These are phyloP conservation scores for Bucco capensis DNA, from an alignment of 2,113 vertebrate genomes.

Conservation along the genomic window DNA sequence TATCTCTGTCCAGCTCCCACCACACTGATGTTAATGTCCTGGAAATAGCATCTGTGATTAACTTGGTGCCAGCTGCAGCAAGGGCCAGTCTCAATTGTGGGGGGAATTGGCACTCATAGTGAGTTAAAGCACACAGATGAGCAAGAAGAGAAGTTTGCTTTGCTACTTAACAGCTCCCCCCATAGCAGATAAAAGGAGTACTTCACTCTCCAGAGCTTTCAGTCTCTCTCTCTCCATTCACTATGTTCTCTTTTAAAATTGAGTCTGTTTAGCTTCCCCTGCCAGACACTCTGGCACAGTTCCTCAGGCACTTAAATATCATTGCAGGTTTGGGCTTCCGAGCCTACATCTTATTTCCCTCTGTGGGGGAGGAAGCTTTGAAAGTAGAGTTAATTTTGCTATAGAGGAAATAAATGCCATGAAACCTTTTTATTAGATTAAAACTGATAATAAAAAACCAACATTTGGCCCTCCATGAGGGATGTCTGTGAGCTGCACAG, in stretches of 20 bases:
- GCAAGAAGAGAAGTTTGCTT: not conserved
- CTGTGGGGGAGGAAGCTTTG: conserved; percentile 50
- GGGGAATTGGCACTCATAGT: not conserved
- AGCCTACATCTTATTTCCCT: conserved; percentile 44
- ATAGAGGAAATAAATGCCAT: conserved; percentile 15
- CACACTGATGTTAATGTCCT: not conserved
- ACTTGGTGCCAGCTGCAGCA: not conserved
- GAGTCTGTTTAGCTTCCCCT: conserved; percentile 43
- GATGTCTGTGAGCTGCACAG: not conserved
- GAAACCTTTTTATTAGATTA: conserved; percentile 22
- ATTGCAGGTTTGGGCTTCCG: conserved; percentile 32
- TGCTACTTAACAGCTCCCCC: not conserved
- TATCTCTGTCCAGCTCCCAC: not conserved
- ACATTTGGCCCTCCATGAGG: not conserved
- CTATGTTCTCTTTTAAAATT: conserved; percentile 11
- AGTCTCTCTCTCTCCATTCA: conserved; percentile 17
- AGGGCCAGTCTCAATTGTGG: not conserved
- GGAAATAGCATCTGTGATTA: not conserved
- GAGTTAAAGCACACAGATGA: not conserved
- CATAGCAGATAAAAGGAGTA: not conserved
- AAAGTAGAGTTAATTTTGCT: conserved; percentile 37
- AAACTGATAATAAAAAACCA: not conserved
- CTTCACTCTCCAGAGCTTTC: conserved; percentile 14
- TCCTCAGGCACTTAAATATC: conserved; percentile 62
- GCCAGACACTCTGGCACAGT: conserved; percentile 58